Evolutionary conservation across 1,140 invertebrate species (phyloP).

Genomic region (Drosophila ficusphila): DNA sequence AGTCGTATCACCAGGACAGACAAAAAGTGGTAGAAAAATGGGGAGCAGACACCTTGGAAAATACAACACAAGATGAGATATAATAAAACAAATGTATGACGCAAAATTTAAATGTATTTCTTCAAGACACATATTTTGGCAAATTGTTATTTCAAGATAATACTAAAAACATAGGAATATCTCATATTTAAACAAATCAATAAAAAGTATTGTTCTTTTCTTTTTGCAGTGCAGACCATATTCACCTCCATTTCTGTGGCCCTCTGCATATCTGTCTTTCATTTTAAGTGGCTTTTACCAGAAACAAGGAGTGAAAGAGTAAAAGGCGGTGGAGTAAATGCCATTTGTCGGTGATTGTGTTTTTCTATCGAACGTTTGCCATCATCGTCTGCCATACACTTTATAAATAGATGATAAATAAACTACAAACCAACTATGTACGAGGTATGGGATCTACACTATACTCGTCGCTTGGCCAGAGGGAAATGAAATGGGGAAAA

Average conservation of each 20-base stretch:
- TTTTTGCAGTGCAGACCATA: constrained; percentile 3
- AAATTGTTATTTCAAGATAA: no score
- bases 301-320: constrained; percentile 3
- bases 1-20: constrained; percentile 8
- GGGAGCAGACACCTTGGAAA: neutral
- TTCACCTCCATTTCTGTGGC: neutral
- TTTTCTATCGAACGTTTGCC: constrained; percentile 62
- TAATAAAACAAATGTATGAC: neutral
- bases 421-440: constrained; percentile 39
- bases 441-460: neutral
- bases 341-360: constrained; percentile 60
- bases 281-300: constrained; percentile 68
- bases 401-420: constrained; percentile 65
- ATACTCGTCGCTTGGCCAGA: constrained; percentile 4
- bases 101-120: neutral
- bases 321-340: constrained; percentile 20
- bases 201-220: neutral
- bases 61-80: neutral
- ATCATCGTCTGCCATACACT: constrained; percentile 52
- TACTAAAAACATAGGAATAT: no score
- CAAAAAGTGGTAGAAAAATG: constrained; percentile 21
- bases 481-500: constrained; percentile 52
- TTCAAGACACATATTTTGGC: no score
- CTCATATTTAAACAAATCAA: neutral
- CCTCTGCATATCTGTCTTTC: constrained; percentile 1